Evolutionary conservation across 2,113 vertebrate species (phyloP).

Genomic region (Gavia stellata): DNA sequence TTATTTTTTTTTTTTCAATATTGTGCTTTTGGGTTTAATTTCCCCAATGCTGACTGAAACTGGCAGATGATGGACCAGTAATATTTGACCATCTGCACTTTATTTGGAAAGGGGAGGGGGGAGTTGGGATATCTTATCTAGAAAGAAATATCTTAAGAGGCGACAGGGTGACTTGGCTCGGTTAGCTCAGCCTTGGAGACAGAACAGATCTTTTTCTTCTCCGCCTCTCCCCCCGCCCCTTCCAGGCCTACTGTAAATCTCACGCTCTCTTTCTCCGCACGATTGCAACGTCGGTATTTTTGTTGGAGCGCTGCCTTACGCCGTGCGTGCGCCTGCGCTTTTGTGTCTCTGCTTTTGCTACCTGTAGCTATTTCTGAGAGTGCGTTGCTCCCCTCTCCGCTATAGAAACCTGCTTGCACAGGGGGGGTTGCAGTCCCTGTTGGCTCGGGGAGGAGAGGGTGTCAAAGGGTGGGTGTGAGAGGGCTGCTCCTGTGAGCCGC

Average conservation of each 20-base stretch:
- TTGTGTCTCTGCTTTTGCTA: neutral
- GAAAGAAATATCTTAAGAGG: slow-evolving; percentile 58
- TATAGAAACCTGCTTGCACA: neutral
- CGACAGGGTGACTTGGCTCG: slow-evolving; percentile 18
- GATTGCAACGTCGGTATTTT: neutral
- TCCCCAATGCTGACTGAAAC: slow-evolving; percentile 64
- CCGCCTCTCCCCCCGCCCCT: neutral
- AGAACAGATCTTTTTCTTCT: neutral
- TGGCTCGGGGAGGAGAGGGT: neutral
- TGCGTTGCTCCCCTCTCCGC: neutral
- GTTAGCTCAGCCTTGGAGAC: slow-evolving; percentile 47
- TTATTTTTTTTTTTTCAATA: neutral
- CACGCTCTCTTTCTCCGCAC: neutral
- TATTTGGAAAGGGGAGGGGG: slow-evolving; percentile 62
- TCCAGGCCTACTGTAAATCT: slow-evolving; percentile 8
- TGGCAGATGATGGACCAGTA: slow-evolving; percentile 70
- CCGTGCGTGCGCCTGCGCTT: rapidly evolving
- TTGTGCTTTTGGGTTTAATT: slow-evolving; percentile 50
- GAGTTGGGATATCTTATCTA: slow-evolving; percentile 6
- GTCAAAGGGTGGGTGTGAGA: neutral
- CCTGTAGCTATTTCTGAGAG: neutral
- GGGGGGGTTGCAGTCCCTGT: neutral
- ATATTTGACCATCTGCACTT: slow-evolving; percentile 77
- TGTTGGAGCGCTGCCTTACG: slow-evolving; percentile 36
- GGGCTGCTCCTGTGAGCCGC: neutral